Evolutionary conservation across 2,888 invertebrate species (phyloP).

Genomic region (Cyaniris semiargus): DNA sequence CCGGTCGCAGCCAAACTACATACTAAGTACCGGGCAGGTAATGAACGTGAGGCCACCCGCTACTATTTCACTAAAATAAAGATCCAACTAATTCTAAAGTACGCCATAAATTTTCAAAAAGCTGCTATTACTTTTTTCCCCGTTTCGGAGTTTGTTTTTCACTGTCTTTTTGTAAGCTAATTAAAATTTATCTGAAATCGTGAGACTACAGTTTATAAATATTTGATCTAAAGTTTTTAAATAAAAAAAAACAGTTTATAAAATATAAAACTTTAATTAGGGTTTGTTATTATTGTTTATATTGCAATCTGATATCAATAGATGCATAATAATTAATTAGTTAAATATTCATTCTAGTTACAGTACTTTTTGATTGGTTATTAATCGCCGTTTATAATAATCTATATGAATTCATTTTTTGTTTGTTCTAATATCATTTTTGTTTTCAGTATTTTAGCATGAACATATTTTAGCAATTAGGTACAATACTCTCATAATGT

Average conservation of each 20-base stretch:
- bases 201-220: neutral
- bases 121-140: neutral
- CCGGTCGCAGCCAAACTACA: conserved; percentile 33
- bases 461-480: conserved; percentile 7
- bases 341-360: neutral
- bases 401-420: neutral
- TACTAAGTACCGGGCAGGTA: conserved; percentile 36
- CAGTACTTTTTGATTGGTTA: neutral
- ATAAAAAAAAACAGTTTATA: no score
- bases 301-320: no score
- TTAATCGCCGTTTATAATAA: neutral
- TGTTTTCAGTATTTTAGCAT: neutral
- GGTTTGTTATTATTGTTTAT: no score
- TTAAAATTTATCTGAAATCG: neutral
- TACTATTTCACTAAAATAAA: conserved; percentile 28
- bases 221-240: neutral
- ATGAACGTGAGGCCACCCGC: conserved; percentile 33
- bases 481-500: conserved; percentile 37
- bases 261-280: no score
- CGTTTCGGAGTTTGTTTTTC: neutral
- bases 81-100: conserved; percentile 26
- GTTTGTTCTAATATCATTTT: neutral
- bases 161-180: neutral
- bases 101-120: conserved; percentile 26
- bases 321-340: neutral